Evolutionary conservation across 2,113 vertebrate genomes (phyloP), one percentile per base, ranked within the genome.

Genomic region (Loxodonta africana): DNA sequence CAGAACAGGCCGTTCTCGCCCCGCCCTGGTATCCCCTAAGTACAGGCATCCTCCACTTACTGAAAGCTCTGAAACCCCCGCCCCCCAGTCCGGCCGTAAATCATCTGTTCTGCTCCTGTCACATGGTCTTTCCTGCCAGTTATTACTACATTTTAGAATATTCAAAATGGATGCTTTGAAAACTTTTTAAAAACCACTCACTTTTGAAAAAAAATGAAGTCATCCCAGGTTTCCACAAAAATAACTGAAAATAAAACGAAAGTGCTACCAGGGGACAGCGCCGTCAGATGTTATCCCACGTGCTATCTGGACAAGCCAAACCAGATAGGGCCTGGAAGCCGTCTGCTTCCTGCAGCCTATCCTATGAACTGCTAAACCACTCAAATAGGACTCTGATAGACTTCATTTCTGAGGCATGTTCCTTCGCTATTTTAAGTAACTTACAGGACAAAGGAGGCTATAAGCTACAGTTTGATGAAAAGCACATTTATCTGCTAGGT

Each of bases 391-490:
- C 81, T 83, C 53, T 11, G 25, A 95, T 60, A 74, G 14, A 94
- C 74, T 94, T 88, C 89, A 67, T 80, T 82, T 94, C 82, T 90
- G 53, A 90, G 82, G 74, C 63, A 84, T 30, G 84, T 15, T 83
- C 63, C 44, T 80, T 83, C 89, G 83, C 94, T 95, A 85, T 91
- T 89, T 95, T 81, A 96, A 96, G 90, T 65, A 90, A 95, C 90
- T 87, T 82, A 94, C 94, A 84, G 26, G 81, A 97, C 84, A 48
- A 91, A 90, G 44, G 41, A 90, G 37, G 51, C n/a, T 80, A 14
- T 65, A 90, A 82, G 63, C n/a, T 77, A 88, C 37, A 90, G 91
- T 90, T 81, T 78, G 93, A 91, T 83, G 53, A 78, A 91, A 97
- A 83, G 73, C 93, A 88, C 91, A 94, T 84, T 91, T 82, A 93